Evolutionary conservation across 2,113 vertebrate genomes (phyloP).

Genomic region (Corydoras sp.): DNA sequence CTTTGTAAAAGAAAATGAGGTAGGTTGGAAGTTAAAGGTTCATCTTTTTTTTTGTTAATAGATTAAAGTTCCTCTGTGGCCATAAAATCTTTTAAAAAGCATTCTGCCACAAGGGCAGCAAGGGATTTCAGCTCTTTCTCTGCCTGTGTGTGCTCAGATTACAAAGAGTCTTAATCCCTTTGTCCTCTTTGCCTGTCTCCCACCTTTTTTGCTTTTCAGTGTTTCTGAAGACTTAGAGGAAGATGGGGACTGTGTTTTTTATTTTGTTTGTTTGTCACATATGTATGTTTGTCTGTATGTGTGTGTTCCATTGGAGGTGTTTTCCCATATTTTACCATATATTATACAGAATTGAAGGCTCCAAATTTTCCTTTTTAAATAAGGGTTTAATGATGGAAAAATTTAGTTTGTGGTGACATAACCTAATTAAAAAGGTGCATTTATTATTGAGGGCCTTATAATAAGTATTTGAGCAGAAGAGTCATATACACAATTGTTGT

Average conservation of each 20-base stretch:
- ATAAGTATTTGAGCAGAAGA: too few relatives aligned
- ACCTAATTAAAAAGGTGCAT: too few relatives aligned
- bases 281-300: not conserved
- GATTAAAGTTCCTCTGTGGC: not conserved
- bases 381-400: too few relatives aligned
- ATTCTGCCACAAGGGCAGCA: slow-evolving; percentile 10
- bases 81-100: slow-evolving; percentile 7
- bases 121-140: slow-evolving; percentile 1
- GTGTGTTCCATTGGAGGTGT: not conserved
- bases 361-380: too few relatives aligned
- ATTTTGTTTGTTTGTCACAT: not conserved
- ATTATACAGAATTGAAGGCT: too few relatives aligned
- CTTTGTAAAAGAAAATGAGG: slow-evolving; percentile 2
- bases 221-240: not conserved
- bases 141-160: slow-evolving; percentile 1
- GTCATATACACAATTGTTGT: too few relatives aligned
- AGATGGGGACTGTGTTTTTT: not conserved
- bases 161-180: slow-evolving; percentile 15
- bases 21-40: not conserved
- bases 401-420: too few relatives aligned
- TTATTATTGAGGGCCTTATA: too few relatives aligned
- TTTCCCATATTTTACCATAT: not conserved
- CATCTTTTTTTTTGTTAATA: not conserved
- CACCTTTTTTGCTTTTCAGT: not conserved
- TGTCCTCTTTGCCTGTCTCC: not conserved